Base-by-base conservation (phyloP, 2,888 invertebrate species). In the Scaptomyza tumidula region DNA sequence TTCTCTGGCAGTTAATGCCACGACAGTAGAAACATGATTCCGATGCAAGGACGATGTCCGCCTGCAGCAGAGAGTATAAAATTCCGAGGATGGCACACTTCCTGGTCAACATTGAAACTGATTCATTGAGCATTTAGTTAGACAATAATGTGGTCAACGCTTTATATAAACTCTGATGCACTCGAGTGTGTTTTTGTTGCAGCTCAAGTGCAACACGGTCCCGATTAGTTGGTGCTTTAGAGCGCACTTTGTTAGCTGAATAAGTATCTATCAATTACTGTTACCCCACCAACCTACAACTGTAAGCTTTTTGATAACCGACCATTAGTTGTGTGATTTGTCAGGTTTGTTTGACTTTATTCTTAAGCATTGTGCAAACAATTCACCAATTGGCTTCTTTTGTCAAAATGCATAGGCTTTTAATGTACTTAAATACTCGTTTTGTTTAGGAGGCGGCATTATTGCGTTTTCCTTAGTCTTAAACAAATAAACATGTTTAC, bases 1-100 rank as follows among this genome's bases (percentile, higher is more conserved):
- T 78, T 10, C 85, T 71, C 48, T 84, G 84, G 31, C 90, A 90
- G 43, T 79, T 81, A 19, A 84, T 81, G 39, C 89, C 90, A 0
- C 78, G 69, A 50, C 90, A 90, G 50, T 78, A 75, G 3, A 73
- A 41, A 45, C 90, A 90, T 13, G 65, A 76, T 14, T 75, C 61
- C 10, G 62, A 60, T n/a, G 79, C 79, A 31, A 82, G 71, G 29
- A 70, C 66, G 10, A 44, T 14, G 14, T 49, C 24, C 33, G 55
- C 39, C n/a, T 57, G 56, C 24, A 86, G 50, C 39, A 71, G 16
- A 11, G 37, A 16, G 63, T 19, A 82, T 10, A 55, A 53, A 53
- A 31, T 10, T 14, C 14, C n/a, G 31, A 60, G 46, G 13, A 60
- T 45, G 43, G 50, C 48, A 39, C 48, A 55, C 46, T 63, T 72